Conservation (phyloP, 2,888 invertebrate species). For the Anodontia alba region DNA sequence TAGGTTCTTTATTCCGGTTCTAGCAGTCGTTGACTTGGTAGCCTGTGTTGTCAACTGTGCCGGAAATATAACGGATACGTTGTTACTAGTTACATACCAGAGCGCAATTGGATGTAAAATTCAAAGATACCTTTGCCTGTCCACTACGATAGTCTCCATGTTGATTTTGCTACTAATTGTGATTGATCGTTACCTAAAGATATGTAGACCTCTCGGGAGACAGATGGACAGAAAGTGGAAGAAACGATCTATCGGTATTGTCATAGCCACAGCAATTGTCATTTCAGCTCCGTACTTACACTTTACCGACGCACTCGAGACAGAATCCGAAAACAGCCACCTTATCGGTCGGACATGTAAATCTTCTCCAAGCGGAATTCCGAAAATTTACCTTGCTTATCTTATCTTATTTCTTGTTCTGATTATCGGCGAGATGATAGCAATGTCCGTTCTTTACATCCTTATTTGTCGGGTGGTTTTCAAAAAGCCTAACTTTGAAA, state of each 20-base stretch:
- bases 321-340: neutral
- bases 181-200: neutral
- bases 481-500: too few species aligned
- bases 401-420: too few species aligned
- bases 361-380: neutral
- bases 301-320: neutral
- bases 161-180: neutral
- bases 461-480: too few species aligned
- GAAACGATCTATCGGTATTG: neutral
- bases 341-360: slow-evolving; percentile 1
- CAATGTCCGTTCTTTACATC: too few species aligned
- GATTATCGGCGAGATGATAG: too few species aligned
- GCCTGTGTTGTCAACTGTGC: neutral
- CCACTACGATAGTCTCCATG: neutral
- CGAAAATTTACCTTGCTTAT: neutral
- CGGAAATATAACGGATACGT: neutral
- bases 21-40: neutral
- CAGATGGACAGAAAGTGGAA: neutral
- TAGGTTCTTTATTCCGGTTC: neutral
- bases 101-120: neutral
- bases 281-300: neutral
- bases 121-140: neutral
- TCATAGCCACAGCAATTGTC: neutral
- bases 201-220: neutral
- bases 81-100: neutral